Conservation (phyloP, 2,888 invertebrate genomes). For the Geophilus truncorum region DNA sequence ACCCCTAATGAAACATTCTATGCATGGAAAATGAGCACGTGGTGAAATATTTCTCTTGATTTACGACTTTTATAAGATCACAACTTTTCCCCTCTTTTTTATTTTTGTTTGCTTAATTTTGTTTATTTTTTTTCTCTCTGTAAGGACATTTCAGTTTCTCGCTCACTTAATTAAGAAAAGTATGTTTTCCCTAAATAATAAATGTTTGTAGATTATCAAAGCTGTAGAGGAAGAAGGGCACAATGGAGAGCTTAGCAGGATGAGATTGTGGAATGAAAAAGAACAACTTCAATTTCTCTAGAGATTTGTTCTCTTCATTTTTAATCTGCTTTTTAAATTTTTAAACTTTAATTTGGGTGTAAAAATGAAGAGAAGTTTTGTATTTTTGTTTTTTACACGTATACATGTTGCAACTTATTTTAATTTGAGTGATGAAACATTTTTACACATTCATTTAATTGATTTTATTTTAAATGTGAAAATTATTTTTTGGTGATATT, state of each 20-base stretch:
- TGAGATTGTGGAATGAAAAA: neutral
- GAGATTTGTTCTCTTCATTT: neutral
- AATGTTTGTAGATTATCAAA: neutral
- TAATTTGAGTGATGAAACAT: too few species aligned
- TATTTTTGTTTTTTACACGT: too few species aligned
- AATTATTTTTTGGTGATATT: too few species aligned
- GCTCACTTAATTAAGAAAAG: neutral
- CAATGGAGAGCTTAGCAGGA: neutral
- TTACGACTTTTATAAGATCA: neutral
- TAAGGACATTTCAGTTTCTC: neutral
- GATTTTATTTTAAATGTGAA: too few species aligned
- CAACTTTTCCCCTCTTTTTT: neutral
- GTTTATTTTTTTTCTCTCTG: too few species aligned
- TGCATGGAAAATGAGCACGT: slow-evolving; percentile 2
- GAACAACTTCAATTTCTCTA: neutral
- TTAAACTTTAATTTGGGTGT: neutral
- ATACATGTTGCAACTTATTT: too few species aligned
- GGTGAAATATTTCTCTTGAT: neutral
- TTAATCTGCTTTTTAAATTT: neutral
- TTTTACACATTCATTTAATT: too few species aligned
- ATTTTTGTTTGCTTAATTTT: neutral
- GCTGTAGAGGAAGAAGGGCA: neutral
- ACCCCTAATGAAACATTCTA: neutral
- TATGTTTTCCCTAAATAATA: neutral
- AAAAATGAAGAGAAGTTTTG: neutral